Conservation (phyloP, 2,113 vertebrate species). For the Sebastes schlegelii region DNA sequence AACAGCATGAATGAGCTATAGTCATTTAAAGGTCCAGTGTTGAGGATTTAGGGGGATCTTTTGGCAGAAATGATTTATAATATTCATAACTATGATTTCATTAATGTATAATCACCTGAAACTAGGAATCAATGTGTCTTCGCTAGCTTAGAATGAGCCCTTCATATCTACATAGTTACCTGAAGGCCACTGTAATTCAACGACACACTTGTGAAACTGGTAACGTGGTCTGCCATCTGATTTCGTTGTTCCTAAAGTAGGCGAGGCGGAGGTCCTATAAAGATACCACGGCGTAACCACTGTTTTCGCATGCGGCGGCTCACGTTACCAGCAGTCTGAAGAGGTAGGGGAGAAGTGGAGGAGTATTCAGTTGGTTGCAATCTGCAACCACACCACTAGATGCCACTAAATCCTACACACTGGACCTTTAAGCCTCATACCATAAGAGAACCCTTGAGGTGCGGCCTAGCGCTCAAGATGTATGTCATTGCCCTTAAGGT, state of each 20-base stretch:
- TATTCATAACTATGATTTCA: neutral
- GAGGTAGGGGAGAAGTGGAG: neutral
- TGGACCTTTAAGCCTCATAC: conserved; percentile 8
- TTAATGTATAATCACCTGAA: too few relatives aligned
- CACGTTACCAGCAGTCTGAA: neutral
- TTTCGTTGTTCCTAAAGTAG: neutral
- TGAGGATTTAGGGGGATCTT: neutral
- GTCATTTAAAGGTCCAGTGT: conserved; percentile 18
- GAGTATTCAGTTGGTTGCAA: neutral
- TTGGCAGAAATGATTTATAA: neutral
- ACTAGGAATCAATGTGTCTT: too few relatives aligned
- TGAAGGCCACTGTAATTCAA: too few relatives aligned
- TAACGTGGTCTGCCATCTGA: neutral
- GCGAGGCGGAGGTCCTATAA: neutral
- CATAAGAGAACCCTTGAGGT: conserved; percentile 40
- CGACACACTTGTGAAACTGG: too few relatives aligned
- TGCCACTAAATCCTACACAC: neutral
- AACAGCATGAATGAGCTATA: conserved; percentile 30
- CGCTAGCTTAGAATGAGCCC: too few relatives aligned
- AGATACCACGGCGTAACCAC: neutral
- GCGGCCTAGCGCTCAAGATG: conserved; percentile 1
- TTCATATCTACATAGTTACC: too few relatives aligned
- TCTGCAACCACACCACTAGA: neutral
- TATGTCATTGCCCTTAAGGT: conserved; percentile 45
- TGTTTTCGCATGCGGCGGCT: neutral